These are phyloP conservation scores for Pagetopsis macropterus DNA, from an alignment of 2,797 vertebrate genomes.

Conservation along the genomic window DNA sequence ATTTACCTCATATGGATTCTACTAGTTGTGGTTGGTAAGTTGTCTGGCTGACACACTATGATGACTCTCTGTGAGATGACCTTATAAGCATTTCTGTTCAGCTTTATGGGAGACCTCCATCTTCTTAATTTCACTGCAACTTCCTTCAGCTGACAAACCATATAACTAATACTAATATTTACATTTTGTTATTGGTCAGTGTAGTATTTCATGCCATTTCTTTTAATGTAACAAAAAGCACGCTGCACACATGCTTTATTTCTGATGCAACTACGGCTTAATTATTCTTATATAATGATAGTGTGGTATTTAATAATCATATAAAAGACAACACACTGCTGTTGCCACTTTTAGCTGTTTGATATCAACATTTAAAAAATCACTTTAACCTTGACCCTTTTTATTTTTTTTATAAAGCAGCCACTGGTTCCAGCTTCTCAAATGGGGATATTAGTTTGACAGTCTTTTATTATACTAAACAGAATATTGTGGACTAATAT, in stretches of 20 bases:
- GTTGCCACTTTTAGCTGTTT: not conserved
- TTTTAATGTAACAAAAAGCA: not conserved
- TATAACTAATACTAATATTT: not conserved
- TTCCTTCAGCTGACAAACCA: not conserved
- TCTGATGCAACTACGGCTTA: not conserved
- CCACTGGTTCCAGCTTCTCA: not conserved
- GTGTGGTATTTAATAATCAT: not conserved
- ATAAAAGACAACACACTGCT: not conserved
- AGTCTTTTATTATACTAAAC: not conserved
- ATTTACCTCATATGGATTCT: slow-evolving; percentile 99
- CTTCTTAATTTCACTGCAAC: not conserved
- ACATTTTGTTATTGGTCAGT: not conserved
- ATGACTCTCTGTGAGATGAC: slow-evolving; percentile 18
- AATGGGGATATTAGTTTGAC: not conserved
- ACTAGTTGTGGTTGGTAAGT: slow-evolving; percentile 97
- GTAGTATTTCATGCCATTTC: not conserved
- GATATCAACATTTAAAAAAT: too few relatives aligned
- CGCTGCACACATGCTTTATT: not conserved
- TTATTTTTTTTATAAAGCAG: not conserved
- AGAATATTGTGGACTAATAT: not conserved
- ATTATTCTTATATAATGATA: not conserved
- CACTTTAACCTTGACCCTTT: too few relatives aligned
- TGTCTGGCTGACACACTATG: slow-evolving; percentile 24
- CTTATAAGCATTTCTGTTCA: slow-evolving; percentile 22
- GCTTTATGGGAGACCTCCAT: not conserved